These are phyloP conservation scores for Dendrocincla tyrannina DNA, from an alignment of 2,797 vertebrate genomes.

Conservation along the genomic window DNA sequence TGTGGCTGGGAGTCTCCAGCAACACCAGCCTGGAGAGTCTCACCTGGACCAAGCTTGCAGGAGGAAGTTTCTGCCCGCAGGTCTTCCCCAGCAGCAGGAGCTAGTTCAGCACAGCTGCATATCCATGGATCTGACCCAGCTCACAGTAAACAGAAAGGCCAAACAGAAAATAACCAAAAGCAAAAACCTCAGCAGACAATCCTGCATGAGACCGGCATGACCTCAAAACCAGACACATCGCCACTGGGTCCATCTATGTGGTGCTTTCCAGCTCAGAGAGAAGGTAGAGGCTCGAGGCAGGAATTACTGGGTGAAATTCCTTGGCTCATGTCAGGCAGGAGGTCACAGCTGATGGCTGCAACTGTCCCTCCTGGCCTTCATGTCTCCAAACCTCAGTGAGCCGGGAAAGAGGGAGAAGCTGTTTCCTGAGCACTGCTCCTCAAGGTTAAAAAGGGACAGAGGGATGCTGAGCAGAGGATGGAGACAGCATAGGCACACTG, in stretches of 20 bases:
- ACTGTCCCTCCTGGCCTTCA: background rate
- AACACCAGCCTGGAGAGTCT: background rate
- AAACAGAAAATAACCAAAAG: background rate
- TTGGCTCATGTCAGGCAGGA: background rate
- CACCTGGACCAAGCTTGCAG: accelerated
- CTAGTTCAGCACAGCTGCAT: background rate
- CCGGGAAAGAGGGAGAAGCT: background rate
- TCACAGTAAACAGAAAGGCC: background rate
- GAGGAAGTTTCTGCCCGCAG: background rate
- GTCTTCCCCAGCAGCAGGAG: background rate
- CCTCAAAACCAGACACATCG: background rate
- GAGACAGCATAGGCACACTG: background rate
- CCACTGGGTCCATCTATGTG: background rate
- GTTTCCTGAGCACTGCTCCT: background rate
- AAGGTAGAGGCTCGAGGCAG: background rate
- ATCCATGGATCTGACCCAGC: background rate
- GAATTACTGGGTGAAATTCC: background rate
- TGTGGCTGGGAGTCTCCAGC: background rate
- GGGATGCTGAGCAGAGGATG: background rate
- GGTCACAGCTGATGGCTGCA: background rate
- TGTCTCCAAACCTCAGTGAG: background rate
- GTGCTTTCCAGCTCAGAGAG: background rate
- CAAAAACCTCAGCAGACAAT: background rate
- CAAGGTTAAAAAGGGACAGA: background rate
- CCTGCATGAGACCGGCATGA: background rate